Evolutionary conservation across 2,113 vertebrate species (phyloP).

Genomic region (Gorsachius goisagi): DNA sequence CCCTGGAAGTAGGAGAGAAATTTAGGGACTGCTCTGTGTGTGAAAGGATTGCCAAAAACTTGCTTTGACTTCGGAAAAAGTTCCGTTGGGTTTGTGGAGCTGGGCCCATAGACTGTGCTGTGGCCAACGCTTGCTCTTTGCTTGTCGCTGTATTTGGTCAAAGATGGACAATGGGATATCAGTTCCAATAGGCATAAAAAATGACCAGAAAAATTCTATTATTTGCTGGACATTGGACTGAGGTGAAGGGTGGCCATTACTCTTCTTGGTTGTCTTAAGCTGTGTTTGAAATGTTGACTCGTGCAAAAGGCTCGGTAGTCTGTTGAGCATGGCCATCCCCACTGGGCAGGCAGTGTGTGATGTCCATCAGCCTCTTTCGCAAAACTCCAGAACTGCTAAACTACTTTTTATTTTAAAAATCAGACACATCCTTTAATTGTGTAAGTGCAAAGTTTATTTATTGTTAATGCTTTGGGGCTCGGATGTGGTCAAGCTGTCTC

Average conservation of each 20-base stretch:
- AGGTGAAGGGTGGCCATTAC: neutral
- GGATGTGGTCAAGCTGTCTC: neutral
- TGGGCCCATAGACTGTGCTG: neutral
- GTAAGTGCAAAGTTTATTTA: neutral
- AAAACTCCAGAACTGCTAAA: neutral
- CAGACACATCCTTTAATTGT: neutral
- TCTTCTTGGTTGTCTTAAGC: neutral
- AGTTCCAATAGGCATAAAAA: neutral
- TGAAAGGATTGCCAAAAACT: neutral
- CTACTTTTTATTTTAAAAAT: neutral
- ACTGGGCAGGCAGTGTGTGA: fast-evolving
- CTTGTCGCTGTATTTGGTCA: neutral
- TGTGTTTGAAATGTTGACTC: neutral
- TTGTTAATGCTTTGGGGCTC: neutral
- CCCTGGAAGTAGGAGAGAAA: neutral
- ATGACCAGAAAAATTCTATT: neutral
- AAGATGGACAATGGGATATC: fast-evolving
- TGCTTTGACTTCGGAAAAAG: neutral
- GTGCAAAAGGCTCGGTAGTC: neutral
- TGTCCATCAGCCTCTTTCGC: fast-evolving
- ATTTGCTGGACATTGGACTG: neutral
- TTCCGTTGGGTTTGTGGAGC: neutral
- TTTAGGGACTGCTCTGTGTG: neutral
- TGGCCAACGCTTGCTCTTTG: neutral
- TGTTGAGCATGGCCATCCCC: fast-evolving